A percentile compares a stretch with the other conserved stretches of the same genome.
phyloP scores from a whole-genome alignment of 2,888 invertebrate genomes.

The Lithophane leautieri region DNA sequence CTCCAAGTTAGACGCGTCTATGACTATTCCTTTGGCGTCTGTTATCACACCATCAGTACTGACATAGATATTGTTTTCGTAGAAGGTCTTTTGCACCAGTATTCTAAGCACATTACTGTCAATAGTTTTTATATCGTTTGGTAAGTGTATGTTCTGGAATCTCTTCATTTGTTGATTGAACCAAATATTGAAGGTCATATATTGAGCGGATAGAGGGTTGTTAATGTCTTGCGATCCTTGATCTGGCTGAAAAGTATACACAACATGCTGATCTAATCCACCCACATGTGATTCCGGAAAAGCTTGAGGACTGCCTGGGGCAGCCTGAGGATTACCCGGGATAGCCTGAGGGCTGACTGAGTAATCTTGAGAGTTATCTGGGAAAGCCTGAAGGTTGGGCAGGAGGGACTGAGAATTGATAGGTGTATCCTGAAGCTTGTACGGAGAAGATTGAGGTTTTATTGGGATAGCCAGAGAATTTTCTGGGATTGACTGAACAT shows the following conservation, averaged over 20 bases:
- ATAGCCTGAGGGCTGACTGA: slow-evolving; percentile 5
- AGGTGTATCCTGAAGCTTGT: slow-evolving; percentile 2
- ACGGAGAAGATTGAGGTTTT: background rate
- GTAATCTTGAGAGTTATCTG: background rate
- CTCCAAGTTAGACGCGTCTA: slow-evolving; percentile 71
- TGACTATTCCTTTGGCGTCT: slow-evolving; percentile 69
- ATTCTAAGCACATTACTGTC: slow-evolving; percentile 66
- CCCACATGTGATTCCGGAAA: slow-evolving; percentile 5
- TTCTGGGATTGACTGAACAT: background rate
- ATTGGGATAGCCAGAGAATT: background rate
- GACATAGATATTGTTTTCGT: slow-evolving; percentile 71
- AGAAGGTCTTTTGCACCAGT: slow-evolving; percentile 70
- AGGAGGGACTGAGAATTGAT: slow-evolving; percentile 7
- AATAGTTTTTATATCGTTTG: slow-evolving; percentile 55
- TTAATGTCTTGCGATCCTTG: background rate
- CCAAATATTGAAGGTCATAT: slow-evolving; percentile 73
- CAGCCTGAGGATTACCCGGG: background rate
- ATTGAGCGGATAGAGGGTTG: slow-evolving; percentile 4
- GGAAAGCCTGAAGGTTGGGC: slow-evolving; percentile 13
- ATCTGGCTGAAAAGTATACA: slow-evolving; percentile 30
- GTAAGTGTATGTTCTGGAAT: slow-evolving; percentile 58
- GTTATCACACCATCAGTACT: slow-evolving; percentile 67
- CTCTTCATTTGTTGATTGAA: slow-evolving; percentile 70
- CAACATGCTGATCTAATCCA: slow-evolving; percentile 20
- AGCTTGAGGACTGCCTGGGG: background rate